phyloP scores from a whole-genome alignment of 1,140 invertebrate genomes.

The Scaptomyza montana region DNA sequence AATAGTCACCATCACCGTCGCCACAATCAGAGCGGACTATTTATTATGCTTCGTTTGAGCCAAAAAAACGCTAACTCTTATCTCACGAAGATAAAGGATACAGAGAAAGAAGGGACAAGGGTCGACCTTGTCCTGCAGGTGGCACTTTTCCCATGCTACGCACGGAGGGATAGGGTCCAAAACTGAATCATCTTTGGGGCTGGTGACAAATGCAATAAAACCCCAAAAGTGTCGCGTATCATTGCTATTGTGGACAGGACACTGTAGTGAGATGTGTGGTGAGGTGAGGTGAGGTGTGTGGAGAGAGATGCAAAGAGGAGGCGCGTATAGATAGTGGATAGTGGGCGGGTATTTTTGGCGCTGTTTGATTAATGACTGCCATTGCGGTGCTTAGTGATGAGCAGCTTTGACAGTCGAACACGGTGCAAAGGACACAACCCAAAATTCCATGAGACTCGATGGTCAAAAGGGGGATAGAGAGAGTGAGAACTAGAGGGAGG shows the following conservation, averaged over 20 bases:
- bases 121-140: slow-evolving; percentile 32
- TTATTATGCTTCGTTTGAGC: slow-evolving; percentile 26
- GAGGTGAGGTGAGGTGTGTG: neutral
- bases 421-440: slow-evolving; percentile 8
- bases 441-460: neutral
- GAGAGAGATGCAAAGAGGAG: neutral
- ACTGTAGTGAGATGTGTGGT: neutral
- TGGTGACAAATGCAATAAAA: slow-evolving; percentile 77
- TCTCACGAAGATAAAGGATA: neutral
- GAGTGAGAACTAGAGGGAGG: neutral
- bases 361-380: slow-evolving; percentile 76
- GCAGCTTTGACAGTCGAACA: slow-evolving; percentile 39
- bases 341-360: slow-evolving; percentile 42
- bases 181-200: slow-evolving; percentile 13
- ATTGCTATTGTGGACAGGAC: slow-evolving; percentile 29
- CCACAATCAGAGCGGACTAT: slow-evolving; percentile 26
- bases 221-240: slow-evolving; percentile 52
- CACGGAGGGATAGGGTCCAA: slow-evolving; percentile 14
- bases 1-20: slow-evolving; percentile 7
- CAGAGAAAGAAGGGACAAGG: neutral
- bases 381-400: slow-evolving; percentile 64
- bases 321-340: neutral
- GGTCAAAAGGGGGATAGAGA: no score
- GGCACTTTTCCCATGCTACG: slow-evolving; percentile 49
- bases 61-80: slow-evolving; percentile 5